Evolutionary conservation across 2,888 invertebrate genomes (phyloP).

Genomic region (Orchestes rusci): DNA sequence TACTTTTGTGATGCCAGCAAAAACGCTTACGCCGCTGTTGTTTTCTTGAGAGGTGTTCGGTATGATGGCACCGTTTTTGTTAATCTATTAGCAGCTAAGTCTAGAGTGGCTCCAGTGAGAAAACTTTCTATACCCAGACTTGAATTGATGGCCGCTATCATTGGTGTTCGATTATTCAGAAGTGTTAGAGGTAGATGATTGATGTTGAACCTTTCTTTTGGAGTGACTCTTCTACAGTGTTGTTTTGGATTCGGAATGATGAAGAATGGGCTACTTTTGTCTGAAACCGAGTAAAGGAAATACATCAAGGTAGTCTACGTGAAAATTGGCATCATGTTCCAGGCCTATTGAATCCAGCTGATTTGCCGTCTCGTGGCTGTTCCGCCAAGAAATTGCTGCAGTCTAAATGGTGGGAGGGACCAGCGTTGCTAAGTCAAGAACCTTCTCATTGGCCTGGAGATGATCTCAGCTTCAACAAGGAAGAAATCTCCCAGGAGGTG

Average conservation of each 20-base stretch:
- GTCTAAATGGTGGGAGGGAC: slow-evolving; percentile 35
- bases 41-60: not conserved
- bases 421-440: slow-evolving; percentile 28
- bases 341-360: slow-evolving; percentile 33
- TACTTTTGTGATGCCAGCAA: slow-evolving; percentile 6
- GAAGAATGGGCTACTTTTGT: slow-evolving; percentile 32
- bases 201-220: slow-evolving; percentile 1
- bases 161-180: no score
- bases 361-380: slow-evolving; percentile 35
- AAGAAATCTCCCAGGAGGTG: slow-evolving; percentile 8
- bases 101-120: no score
- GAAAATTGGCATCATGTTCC: slow-evolving; percentile 33
- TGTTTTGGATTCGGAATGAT: slow-evolving; percentile 29
- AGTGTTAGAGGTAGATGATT: no score
- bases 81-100: no score
- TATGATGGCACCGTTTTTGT: not conserved
- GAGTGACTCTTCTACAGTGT: slow-evolving; percentile 30
- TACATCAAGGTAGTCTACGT: slow-evolving; percentile 8
- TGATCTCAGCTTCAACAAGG: slow-evolving; percentile 6
- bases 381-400: slow-evolving; percentile 26
- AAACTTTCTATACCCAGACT: no score
- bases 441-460: slow-evolving; percentile 3
- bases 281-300: slow-evolving; percentile 31
- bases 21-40: slow-evolving; percentile 4
- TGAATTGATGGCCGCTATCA: no score